phyloP scores from a whole-genome alignment of 1,140 invertebrate species.

The Epicauta chinensis region DNA sequence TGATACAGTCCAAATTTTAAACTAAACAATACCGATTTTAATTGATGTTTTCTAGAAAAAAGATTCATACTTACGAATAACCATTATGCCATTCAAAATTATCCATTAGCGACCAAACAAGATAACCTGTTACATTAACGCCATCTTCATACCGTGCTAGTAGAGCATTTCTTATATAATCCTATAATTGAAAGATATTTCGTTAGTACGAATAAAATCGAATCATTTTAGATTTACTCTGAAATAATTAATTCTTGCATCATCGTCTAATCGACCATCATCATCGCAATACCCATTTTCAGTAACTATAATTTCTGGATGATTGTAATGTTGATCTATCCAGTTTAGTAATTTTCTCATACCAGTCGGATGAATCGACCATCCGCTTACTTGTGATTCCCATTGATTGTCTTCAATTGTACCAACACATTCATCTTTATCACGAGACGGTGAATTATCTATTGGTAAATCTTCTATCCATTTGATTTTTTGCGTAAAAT shows the following conservation, averaged over 20 bases:
- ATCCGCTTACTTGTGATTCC: constrained; percentile 22
- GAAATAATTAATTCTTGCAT: constrained; percentile 46
- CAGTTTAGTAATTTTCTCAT: constrained; percentile 59
- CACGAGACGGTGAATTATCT: not conserved
- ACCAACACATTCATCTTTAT: not conserved
- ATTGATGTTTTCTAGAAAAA: constrained; percentile 75
- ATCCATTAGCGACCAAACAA: constrained; percentile 69
- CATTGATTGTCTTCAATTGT: constrained; percentile 15
- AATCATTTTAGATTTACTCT: constrained; percentile 31
- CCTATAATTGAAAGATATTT: constrained; percentile 11
- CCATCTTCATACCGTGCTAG: constrained; percentile 59
- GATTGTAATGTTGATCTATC: constrained; percentile 61
- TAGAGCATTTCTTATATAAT: constrained; percentile 59
- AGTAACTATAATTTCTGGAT: constrained; percentile 62
- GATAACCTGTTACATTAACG: constrained; percentile 64
- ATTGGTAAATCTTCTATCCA: constrained; percentile 39
- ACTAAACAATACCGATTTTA: constrained; percentile 58
- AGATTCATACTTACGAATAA: constrained; percentile 69
- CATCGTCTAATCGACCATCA: constrained; percentile 44
- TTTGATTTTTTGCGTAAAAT: constrained; percentile 43
- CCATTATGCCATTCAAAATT: constrained; percentile 72
- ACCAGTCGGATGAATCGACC: constrained; percentile 54
- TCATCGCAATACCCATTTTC: constrained; percentile 63
- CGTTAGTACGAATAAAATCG: not conserved
- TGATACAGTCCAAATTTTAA: constrained; percentile 51